A percentile compares a stretch with the other conserved stretches of the same genome.
These are phyloP conservation scores for Siniperca obscura DNA, from an alignment of 2,797 vertebrate genomes.

Conservation along the genomic window DNA sequence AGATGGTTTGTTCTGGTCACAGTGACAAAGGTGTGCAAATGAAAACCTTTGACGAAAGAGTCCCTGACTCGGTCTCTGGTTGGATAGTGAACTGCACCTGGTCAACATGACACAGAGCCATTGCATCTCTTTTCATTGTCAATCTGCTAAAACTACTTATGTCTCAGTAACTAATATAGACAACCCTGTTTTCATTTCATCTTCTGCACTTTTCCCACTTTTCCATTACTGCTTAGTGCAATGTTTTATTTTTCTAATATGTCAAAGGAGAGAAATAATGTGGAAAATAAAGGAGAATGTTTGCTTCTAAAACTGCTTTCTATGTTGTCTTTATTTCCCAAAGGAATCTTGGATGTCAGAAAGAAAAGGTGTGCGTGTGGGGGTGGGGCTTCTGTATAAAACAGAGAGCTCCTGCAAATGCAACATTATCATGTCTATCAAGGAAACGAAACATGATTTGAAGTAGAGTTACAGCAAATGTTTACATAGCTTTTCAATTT, in stretches of 20 bases:
- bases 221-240: conserved; percentile 59
- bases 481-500: too few relatives aligned
- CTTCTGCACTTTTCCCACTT: conserved; percentile 25
- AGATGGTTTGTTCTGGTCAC: conserved; percentile 65
- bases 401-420: too few relatives aligned
- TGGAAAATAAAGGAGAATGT: conserved; percentile 78
- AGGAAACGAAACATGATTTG: too few relatives aligned
- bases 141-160: conserved; percentile 26
- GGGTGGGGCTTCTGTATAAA: too few relatives aligned
- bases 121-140: conserved; percentile 63
- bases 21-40: conserved; percentile 86
- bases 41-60: conserved; percentile 95
- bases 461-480: too few relatives aligned
- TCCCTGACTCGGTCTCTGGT: conserved; percentile 89
- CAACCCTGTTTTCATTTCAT: conserved; percentile 46
- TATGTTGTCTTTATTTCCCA: conserved; percentile 1
- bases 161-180: conserved; percentile 28
- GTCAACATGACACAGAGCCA: conserved; percentile 56
- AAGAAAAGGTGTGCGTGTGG: neutral
- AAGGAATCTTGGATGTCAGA: neutral
- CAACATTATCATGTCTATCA: too few relatives aligned
- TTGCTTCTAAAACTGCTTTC: conserved; percentile 59
- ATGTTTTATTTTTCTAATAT: conserved; percentile 71
- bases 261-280: conserved; percentile 57
- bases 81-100: conserved; percentile 87